Evolutionary conservation across 2,797 vertebrate genomes (phyloP).

Genomic region (Neolamprologus multifasciatus): DNA sequence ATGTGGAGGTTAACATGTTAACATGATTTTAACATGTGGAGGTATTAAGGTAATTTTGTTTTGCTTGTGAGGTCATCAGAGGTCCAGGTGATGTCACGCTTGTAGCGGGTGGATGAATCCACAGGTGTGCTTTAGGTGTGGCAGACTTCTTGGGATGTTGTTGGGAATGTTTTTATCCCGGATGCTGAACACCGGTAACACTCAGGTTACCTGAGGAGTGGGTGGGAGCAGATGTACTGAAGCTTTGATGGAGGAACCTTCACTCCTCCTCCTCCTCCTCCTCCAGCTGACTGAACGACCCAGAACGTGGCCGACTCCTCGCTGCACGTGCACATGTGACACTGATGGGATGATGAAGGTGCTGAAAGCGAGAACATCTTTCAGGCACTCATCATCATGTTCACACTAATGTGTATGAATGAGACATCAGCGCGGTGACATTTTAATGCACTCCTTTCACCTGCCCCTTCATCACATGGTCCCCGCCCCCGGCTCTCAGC

Average conservation of each 20-base stretch:
- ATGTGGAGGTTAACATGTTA: not conserved
- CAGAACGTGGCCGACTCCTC: not conserved
- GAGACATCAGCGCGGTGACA: constrained; percentile 10
- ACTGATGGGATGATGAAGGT: not conserved
- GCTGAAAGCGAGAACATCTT: not conserved
- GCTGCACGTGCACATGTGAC: not conserved
- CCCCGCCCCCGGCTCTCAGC: not conserved
- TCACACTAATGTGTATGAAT: constrained; percentile 20
- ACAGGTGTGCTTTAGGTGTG: not conserved
- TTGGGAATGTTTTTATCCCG: not conserved
- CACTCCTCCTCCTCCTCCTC: not conserved
- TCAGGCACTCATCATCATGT: not conserved
- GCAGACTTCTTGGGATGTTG: not conserved
- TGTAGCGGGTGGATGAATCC: not conserved
- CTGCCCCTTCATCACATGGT: not conserved
- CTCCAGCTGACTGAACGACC: not conserved
- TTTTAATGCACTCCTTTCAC: not conserved
- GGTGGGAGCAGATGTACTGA: not conserved
- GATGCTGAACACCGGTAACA: not conserved
- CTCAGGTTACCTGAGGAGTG: not conserved
- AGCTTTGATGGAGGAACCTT: not conserved
- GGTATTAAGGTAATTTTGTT: not conserved
- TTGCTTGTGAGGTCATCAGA: not conserved
- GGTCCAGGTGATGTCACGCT: not conserved
- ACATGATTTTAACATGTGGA: too few relatives aligned